Base-by-base conservation (phyloP, 2,113 vertebrate species). In the Phylloscopus whistleri region DNA sequence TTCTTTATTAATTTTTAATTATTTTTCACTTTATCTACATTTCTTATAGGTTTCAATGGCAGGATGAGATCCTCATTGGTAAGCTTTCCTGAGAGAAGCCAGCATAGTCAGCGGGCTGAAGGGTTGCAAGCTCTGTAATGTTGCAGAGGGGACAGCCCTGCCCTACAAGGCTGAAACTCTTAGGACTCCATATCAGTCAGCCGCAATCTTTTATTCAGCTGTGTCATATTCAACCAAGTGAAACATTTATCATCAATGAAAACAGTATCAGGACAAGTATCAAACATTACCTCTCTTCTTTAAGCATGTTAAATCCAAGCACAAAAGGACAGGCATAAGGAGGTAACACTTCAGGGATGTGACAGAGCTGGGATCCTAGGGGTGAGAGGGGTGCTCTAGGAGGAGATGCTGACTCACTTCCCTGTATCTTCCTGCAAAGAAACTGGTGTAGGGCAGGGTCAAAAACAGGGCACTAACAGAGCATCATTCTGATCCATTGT, bases 401-500 rank as follows among this genome's bases (percentile, higher is more conserved):
- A 69, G 73, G 66, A 70, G 43, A 70, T 23, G 33, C 24, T 55
- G 63, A 44, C 72, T 55, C 35, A 27, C 27, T 63, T 77, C 55
- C n/a, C 39, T 37, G 8, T 39, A 63, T 69, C 48, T 58, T 70
- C 59, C 87, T 33, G 39, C 0, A 2, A 77, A 80, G 69, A 83
- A 76, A 82, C 24, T 2, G 2, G 66, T 23, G 20, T 17, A 24
- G 58, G 43, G 39, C n/a, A 51, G 55, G 85, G 67, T 92, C 89
- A 95, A 72, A 95, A 66, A 19, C 41, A 53, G 78, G 93, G 60
- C 87, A 84, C 86, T 68, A 90, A 73, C 44, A 89, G 73, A 82
- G 46, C 41, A 79, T 91, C 59, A 21, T 86, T 78, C 75, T 93
- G 81, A 97, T 96, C 74, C 74, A 58, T 13, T 56, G 69, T 58